Base-by-base conservation (phyloP, 92 coral and sea anemone genomes). In the Palythoa grandiflora region DNA sequence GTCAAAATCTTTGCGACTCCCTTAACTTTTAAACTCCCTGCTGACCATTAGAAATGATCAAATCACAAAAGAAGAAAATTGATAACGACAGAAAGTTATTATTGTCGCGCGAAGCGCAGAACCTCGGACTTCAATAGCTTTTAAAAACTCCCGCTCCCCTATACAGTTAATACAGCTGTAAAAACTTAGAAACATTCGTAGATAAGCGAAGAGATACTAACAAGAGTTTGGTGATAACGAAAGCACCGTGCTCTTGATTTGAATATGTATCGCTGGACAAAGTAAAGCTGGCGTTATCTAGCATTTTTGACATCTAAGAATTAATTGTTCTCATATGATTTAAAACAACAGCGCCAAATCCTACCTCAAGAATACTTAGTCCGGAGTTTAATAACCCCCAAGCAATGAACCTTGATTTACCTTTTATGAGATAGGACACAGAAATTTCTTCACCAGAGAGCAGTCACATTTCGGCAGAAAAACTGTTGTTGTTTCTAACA, bases 361-460 rank as follows among this genome's bases (percentile, higher is more conserved):
- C 76, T 65, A 65, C 57, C 86, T 50, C 19, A 5, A 9, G 51
- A 28, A 63, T 3, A 1, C 5, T 0, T 15, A 47, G 74, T 47
- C 19, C n/a, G 21, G 74, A 35, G 66, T 66, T 59, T 10, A 17
- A 40, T 52, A 74, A 81, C 0, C 16, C 7, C 73, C 66, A 20
- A 21, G 61, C 60, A 52, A 61, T 0, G 17, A 5, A 80, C 4
- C 19, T 11, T 28, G 2, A 20, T 35, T 52, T 13, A n/a, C 59
- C 9, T 57, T 59, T 44, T 52, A 65, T 44, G 17, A 38, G 39
- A 3, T n/a, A 36, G 13, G 71, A 78, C 51, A 81, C 21, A 68
- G 86, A 63, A 60, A 65, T 21, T 81, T 48, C 61, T 48, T n/a
- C 61, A 66, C 38, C 12, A 48, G 66, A 81, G 57, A 12, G 44